phyloP scores from a whole-genome alignment of 2,888 invertebrate species.

The Microdon myrmicae region DNA sequence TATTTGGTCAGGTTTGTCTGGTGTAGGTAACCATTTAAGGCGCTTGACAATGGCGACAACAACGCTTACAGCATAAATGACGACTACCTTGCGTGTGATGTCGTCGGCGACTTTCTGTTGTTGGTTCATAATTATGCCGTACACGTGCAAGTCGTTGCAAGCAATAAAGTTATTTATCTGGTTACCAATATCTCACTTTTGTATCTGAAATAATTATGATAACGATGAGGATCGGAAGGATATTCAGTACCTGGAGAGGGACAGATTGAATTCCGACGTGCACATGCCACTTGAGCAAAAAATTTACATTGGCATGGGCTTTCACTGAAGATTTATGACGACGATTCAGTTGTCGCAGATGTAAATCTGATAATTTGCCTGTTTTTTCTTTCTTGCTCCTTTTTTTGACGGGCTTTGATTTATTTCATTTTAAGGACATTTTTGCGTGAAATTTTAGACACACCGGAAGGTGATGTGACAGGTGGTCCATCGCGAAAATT shows the following conservation, averaged over 20 bases:
- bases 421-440: too few species aligned
- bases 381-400: too few species aligned
- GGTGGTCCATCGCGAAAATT: too few species aligned
- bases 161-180: constrained; percentile 43
- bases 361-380: too few species aligned
- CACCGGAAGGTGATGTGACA: too few species aligned
- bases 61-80: constrained; percentile 6
- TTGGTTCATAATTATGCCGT: constrained; percentile 48
- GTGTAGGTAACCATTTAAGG: constrained; percentile 30
- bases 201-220: constrained; percentile 5
- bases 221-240: constrained; percentile 4
- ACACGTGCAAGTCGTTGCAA: constrained; percentile 51
- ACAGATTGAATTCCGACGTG: constrained; percentile 2
- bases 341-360: too few species aligned
- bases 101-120: constrained; percentile 31
- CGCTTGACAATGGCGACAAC: constrained; percentile 17
- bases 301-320: too few species aligned
- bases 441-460: too few species aligned
- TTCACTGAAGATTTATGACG: too few species aligned
- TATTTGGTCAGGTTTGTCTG: constrained; percentile 2
- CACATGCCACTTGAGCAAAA: background rate
- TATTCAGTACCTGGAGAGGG: background rate
- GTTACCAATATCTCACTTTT: constrained; percentile 33
- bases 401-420: too few species aligned
- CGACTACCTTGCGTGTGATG: constrained; percentile 5